Evolutionary conservation across 2,113 vertebrate species (phyloP).

Genomic region (Phalacrocorax carbo): DNA sequence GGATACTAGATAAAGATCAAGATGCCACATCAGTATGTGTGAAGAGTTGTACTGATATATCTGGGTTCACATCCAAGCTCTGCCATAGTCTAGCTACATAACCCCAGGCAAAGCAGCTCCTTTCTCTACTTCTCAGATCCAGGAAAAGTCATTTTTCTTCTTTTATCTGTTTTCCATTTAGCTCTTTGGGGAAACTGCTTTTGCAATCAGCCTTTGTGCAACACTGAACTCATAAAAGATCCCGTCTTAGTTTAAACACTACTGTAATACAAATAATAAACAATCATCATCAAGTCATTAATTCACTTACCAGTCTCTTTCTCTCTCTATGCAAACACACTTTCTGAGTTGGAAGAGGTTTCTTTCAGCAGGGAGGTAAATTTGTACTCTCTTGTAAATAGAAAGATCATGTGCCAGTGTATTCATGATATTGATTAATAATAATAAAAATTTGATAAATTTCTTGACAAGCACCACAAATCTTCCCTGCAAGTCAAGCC

Average conservation of each 20-base stretch:
- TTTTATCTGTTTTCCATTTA: neutral
- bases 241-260: conserved; percentile 6
- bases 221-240: neutral
- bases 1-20: neutral
- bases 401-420: neutral
- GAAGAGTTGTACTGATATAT: neutral
- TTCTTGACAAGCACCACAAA: neutral
- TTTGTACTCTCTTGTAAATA: neutral
- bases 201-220: conserved; percentile 4
- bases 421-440: neutral
- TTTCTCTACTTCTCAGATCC: neutral
- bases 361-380: neutral
- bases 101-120: conserved; percentile 2
- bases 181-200: neutral
- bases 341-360: neutral
- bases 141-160: neutral
- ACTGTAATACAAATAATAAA: conserved; percentile 32
- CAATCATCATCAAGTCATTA: conserved; percentile 39
- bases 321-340: neutral
- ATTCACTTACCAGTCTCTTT: neutral
- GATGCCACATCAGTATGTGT: neutral
- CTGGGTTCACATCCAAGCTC: neutral
- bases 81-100: neutral
- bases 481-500: neutral
- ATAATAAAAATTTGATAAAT: neutral